Evolutionary conservation across 2,797 vertebrate species (phyloP), one percentile per base, ranked within the genome.

Genomic region (Anguilla megastoma): DNA sequence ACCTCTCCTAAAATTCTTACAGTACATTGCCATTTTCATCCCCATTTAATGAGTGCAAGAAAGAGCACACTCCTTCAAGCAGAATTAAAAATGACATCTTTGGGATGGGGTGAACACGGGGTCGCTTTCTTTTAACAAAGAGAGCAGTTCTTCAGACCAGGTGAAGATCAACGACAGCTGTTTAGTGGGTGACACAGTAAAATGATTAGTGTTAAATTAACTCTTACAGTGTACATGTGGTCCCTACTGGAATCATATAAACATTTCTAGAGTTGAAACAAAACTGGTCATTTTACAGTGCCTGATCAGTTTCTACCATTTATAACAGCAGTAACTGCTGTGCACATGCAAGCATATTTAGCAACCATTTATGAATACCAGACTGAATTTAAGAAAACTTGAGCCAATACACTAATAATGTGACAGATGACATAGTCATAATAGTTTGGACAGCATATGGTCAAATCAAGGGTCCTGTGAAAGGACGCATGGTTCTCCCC

Each of bases 51-150:
- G 79, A 82, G 21, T 2, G 45, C 18, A 82, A 50, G 41, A 0
- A 48, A 24, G 7, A 82, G 18, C 48, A 16, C 41, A 48, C 41
- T 82, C 5, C 41, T 50, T 82, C 79, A 48, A 82, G 24, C 41
- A 50, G 41, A 82, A 82, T 82, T 82, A 50, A 82, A 50, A 50
- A 82, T 82, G 18, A 45, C 41, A 80, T 7, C 36, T 45, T 80
- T 8, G 9, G 79, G 45, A 8, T 48, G 24, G 1, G 50, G 45
- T 48, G 41, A 41, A 82, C 79, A 82, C 36, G 3, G 30, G 12
- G 79, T 82, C 12, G 79, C 14, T 41, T 33, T 80, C 71, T 48
- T 7, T 50, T 6, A 50, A 50, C 21, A 82, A n/a, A 82, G 12
- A 45, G 76, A 45, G 41, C 79, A 50, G 18, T n/a, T 48, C 18